A percentile compares a stretch with the other conserved stretches of the same genome.
phyloP scores from a whole-genome alignment of 2,888 invertebrate species.

The Noctua comes region DNA sequence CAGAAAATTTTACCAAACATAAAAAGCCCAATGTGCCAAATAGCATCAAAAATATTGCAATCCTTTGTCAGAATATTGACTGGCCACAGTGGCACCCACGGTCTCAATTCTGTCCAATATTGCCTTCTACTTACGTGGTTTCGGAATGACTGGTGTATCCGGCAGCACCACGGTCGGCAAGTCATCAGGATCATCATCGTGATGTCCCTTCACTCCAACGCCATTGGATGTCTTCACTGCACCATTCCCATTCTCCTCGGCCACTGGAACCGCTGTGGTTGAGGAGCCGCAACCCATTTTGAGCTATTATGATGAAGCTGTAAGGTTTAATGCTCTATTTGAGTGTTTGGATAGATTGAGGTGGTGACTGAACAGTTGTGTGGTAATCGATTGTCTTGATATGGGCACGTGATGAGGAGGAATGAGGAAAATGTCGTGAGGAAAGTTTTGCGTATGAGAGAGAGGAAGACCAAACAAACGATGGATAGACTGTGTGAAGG shows the following conservation, averaged over 20 bases:
- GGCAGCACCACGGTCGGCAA: slow-evolving; percentile 85
- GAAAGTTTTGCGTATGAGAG: too few species aligned
- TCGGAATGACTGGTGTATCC: slow-evolving; percentile 82
- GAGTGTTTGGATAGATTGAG: not conserved
- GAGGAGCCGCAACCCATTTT: slow-evolving; percentile 89
- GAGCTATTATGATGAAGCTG: not conserved
- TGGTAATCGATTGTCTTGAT: too few species aligned
- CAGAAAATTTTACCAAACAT: too few species aligned
- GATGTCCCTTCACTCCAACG: slow-evolving; percentile 68
- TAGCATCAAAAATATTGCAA: not conserved
- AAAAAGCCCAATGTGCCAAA: too few species aligned
- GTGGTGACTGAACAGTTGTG: too few species aligned
- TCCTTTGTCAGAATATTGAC: not conserved
- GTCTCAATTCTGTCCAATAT: not conserved
- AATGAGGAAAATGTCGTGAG: too few species aligned
- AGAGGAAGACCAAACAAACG: too few species aligned
- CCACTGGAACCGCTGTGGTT: slow-evolving; percentile 79
- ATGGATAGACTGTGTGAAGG: too few species aligned
- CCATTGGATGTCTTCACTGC: slow-evolving; percentile 71
- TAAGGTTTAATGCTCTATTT: not conserved
- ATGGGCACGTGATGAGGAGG: too few species aligned
- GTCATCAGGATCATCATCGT: slow-evolving; percentile 77
- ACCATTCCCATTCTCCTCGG: slow-evolving; percentile 71
- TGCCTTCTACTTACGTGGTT: slow-evolving; percentile 78
- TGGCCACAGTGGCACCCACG: not conserved